Conservation (phyloP, 2,797 vertebrate genomes). For the Menidia menidia region DNA sequence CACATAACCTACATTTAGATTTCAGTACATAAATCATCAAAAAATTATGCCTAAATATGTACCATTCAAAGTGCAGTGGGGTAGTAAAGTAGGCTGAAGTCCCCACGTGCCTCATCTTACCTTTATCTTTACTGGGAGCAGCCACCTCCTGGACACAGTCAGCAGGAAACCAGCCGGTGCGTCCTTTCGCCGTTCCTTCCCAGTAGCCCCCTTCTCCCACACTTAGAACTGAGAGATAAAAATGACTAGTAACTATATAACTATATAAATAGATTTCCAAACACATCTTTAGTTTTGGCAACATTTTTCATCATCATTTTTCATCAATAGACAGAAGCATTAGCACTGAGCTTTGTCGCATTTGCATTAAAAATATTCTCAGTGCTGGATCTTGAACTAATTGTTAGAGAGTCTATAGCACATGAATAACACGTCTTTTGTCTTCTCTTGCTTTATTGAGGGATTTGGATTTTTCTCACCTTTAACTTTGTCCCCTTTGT, state of each 20-base stretch:
- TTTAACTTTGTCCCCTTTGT: slow-evolving; percentile 94
- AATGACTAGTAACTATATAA: slow-evolving; percentile 1
- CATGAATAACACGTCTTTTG: neutral
- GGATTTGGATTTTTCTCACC: slow-evolving; percentile 71
- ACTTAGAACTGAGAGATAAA: slow-evolving; percentile 85
- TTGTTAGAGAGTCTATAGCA: neutral
- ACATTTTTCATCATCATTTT: neutral
- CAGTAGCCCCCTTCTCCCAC: slow-evolving; percentile 95
- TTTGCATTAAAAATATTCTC: slow-evolving; percentile 9
- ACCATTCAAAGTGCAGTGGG: neutral
- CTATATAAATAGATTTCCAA: neutral
- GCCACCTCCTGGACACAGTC: slow-evolving; percentile 92
- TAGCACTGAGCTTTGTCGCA: neutral
- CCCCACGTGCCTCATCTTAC: slow-evolving; percentile 46
- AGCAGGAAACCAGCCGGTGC: slow-evolving; percentile 92
- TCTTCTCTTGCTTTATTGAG: neutral
- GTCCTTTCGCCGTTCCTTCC: slow-evolving; percentile 93
- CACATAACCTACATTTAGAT: neutral
- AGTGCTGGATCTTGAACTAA: neutral
- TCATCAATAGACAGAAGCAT: neutral
- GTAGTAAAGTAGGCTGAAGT: neutral
- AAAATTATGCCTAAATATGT: slow-evolving; percentile 2
- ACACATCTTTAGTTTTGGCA: slow-evolving; percentile 1
- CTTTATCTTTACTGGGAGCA: slow-evolving; percentile 83
- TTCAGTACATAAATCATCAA: too few relatives aligned